Base-by-base conservation (phyloP, 2,797 vertebrate species). In the Hippoglossus hippoglossus region DNA sequence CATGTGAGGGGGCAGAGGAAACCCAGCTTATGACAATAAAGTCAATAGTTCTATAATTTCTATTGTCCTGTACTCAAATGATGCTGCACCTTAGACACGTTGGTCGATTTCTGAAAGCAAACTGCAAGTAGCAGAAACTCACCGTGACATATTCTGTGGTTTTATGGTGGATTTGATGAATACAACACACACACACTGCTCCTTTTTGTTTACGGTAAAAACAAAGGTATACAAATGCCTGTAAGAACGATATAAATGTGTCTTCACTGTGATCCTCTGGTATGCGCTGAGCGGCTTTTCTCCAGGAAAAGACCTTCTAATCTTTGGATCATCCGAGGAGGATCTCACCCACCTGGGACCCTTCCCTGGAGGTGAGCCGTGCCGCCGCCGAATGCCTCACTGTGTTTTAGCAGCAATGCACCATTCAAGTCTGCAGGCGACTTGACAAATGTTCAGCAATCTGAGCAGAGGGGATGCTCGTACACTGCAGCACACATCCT, bases 341-440 rank as follows among this genome's bases (percentile, higher is more conserved):
- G 79, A 81, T 82, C 71, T 78, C 73, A 28, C 79, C 85, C 83
- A 92, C 92, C 88, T 93, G 91, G 81, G 83, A 89, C 86, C 74
- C 90, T 73, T 86, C 88, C 85, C 79, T 21, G 82, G 85, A 91
- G 90, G 89, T 91, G 90, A 77, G 78, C 75, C 64, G 80, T 80
- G 88, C 80, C 88, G 79, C 80, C 85, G 89, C 90, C 85, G 90
- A 92, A 92, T 90, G 84, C 85, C 77, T 87, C 79, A 74, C 82
- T 75, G 87, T 90, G 85, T 90, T 90, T 92, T 88, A 95, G 90
- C 93, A 94, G 94, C 94, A 95, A 94, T 95, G 94, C 94, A 94
- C 91, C 94, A 95, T 89, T 94, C 92, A 93, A 91, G 91, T 94
- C 93, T 94, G 93, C 92, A 92, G 93, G 92, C 92, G 88, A 87